Conservation (phyloP, 2,113 vertebrate genomes). For the Leptodactylus fuscus region DNA sequence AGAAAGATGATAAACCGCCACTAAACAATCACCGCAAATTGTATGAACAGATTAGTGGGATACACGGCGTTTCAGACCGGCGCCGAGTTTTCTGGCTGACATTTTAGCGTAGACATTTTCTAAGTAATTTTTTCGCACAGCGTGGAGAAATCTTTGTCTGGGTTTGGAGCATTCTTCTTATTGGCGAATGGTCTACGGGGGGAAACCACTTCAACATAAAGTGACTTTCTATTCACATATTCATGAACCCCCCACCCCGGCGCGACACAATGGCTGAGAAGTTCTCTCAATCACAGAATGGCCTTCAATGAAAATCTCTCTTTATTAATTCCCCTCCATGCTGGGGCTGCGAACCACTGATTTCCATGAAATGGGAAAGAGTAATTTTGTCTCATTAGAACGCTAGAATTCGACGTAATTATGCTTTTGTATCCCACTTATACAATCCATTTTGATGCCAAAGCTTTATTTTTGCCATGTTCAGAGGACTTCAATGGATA, state of each 20-base stretch:
- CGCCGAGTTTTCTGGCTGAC: constrained; percentile 1
- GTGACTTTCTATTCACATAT: constrained; percentile 25
- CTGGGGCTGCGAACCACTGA: constrained; percentile 42
- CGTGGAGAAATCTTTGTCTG: background rate
- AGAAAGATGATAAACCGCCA: background rate
- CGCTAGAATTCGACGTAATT: constrained; percentile 42
- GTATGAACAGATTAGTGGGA: background rate
- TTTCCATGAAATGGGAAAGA: constrained; percentile 43
- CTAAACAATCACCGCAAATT: background rate
- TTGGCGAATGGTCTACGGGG: background rate
- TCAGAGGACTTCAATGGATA: background rate
- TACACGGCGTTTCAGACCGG: constrained; percentile 2
- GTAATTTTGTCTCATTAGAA: constrained; percentile 49
- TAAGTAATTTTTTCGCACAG: constrained; percentile 21
- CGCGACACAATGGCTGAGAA: constrained; percentile 14
- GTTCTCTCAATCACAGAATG: constrained; percentile 39
- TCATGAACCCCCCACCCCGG: constrained; percentile 6
- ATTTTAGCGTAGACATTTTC: constrained; percentile 16
- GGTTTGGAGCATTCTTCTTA: constrained; percentile 13
- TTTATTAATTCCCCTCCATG: constrained; percentile 50
- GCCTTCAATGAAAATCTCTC: constrained; percentile 11
- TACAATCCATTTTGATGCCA: constrained; percentile 22
- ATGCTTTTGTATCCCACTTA: constrained; percentile 48
- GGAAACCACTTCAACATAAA: constrained; percentile 28
- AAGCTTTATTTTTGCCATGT: constrained; percentile 1